Evolutionary conservation across 2,888 invertebrate genomes (phyloP).

Genomic region (Tethea ocularis): DNA sequence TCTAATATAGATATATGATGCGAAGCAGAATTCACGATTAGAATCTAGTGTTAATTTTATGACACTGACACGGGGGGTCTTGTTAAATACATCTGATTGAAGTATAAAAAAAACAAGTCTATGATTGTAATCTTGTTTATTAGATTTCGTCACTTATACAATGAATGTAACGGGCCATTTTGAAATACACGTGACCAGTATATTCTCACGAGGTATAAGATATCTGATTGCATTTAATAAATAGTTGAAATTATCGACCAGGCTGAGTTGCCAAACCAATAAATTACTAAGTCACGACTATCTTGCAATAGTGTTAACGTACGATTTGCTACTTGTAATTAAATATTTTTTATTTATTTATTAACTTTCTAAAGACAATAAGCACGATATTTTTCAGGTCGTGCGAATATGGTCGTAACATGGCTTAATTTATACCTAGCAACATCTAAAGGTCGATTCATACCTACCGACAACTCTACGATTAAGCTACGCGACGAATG

Average conservation of each 20-base stretch:
- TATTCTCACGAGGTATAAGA: not conserved
- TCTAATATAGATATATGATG: no score
- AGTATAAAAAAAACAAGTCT: no score
- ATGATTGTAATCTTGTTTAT: no score
- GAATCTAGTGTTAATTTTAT: no score
- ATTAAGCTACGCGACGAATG: not conserved
- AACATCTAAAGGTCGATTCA: no score
- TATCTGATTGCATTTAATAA: constrained; percentile 13
- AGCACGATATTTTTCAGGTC: constrained; percentile 11
- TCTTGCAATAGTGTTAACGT: constrained; percentile 33
- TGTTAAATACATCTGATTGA: no score
- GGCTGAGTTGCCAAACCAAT: constrained; percentile 34
- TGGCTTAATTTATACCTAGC: no score
- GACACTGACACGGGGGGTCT: no score
- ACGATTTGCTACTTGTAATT: constrained; percentile 37
- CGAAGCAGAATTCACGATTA: no score
- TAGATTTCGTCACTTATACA: no score
- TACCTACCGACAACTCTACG: not conserved
- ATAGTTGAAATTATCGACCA: constrained; percentile 26
- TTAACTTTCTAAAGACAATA: constrained; percentile 42
- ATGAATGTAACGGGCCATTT: no score
- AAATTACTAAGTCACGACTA: constrained; percentile 37
- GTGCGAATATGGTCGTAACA: not conserved
- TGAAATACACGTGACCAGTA: not conserved
- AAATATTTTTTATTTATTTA: constrained; percentile 35